Conservation (phyloP, 2,888 invertebrate genomes). For the Byasa hedistus region DNA sequence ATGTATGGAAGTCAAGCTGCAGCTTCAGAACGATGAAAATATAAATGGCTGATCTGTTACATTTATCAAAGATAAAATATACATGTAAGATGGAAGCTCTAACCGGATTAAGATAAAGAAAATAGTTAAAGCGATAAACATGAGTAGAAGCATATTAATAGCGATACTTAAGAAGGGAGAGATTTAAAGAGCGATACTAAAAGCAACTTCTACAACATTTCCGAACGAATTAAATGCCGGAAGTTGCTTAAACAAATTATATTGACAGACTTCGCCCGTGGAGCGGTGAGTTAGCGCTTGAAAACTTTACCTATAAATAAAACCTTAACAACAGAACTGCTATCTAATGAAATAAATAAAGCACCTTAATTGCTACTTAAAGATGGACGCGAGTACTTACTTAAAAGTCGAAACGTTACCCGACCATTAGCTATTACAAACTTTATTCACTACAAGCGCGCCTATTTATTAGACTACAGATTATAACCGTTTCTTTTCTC, state of each 20-base stretch:
- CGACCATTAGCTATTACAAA: slow-evolving; percentile 48
- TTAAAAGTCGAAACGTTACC: slow-evolving; percentile 23
- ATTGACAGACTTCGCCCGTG: slow-evolving; percentile 37
- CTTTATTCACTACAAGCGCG: slow-evolving; percentile 34
- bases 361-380: slow-evolving; percentile 58
- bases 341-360: slow-evolving; percentile 63
- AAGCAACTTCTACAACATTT: slow-evolving; percentile 5
- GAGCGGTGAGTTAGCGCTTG: slow-evolving; percentile 36
- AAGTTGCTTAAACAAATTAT: slow-evolving; percentile 31
- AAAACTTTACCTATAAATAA: slow-evolving; percentile 54
- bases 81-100: background rate
- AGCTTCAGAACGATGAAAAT: background rate
- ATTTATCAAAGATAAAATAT: background rate
- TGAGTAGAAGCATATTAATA: background rate
- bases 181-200: slow-evolving; percentile 15
- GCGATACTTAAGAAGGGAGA: background rate
- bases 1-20: too few relatives aligned
- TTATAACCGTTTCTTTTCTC: slow-evolving; percentile 15
- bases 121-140: background rate
- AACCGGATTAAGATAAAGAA: background rate
- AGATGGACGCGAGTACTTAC: slow-evolving; percentile 44
- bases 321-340: slow-evolving; percentile 47
- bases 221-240: slow-evolving; percentile 16
- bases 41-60: background rate
- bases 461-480: slow-evolving; percentile 27